Evolutionary conservation across 2,113 vertebrate genomes (phyloP).

Genomic region (Pseudorhombus dupliciocellatus): DNA sequence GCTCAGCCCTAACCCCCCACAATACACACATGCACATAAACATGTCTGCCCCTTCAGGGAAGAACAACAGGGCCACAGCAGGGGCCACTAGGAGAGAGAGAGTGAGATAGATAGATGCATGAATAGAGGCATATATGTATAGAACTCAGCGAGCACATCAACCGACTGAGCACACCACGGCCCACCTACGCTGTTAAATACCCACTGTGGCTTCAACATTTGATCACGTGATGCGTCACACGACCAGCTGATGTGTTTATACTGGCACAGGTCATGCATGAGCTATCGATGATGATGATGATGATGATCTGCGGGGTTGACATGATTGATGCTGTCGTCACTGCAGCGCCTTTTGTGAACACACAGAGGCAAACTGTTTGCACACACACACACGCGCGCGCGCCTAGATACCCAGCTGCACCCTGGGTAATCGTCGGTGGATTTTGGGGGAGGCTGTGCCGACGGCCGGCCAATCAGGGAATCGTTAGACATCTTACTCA

Average conservation of each 20-base stretch:
- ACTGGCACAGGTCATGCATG: background rate
- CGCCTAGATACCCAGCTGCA: background rate
- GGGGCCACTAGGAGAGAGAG: background rate
- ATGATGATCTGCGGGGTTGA: background rate
- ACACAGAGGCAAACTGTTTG: constrained; percentile 29
- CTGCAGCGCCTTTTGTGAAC: background rate
- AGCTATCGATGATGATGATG: background rate
- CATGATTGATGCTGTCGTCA: background rate
- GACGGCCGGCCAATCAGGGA: constrained; percentile 30
- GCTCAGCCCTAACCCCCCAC: constrained; percentile 7
- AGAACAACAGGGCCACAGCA: background rate
- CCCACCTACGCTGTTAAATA: constrained; percentile 40
- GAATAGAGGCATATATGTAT: background rate
- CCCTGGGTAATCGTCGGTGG: constrained; percentile 7
- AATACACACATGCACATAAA: constrained; percentile 8
- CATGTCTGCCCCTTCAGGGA: constrained; percentile 8
- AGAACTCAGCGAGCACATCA: background rate
- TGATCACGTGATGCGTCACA: constrained; percentile 43
- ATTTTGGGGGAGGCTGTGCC: constrained; percentile 57
- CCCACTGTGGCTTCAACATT: background rate
- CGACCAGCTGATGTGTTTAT: constrained; percentile 10
- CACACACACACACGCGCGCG: constrained; percentile 14
- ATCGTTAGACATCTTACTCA: constrained; percentile 18
- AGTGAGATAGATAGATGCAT: background rate
- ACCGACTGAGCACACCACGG: background rate